Percentiles rank a stretch among this genome's conserved stretches.
Evolutionary conservation across 2,888 invertebrate species (phyloP).

Genomic region (Alcis repandata): DNA sequence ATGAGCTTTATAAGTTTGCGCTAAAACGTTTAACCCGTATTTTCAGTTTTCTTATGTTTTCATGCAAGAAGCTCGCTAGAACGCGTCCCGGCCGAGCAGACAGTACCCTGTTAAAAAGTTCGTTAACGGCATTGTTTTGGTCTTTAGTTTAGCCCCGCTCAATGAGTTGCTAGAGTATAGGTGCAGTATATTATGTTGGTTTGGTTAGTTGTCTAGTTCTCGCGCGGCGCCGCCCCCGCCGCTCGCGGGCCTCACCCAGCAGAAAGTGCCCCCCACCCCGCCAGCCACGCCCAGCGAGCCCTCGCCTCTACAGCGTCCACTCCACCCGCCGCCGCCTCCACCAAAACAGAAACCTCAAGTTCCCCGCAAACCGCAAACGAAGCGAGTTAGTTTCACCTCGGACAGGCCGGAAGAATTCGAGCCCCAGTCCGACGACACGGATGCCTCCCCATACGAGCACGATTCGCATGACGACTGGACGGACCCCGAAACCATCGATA

Average conservation of each 20-base stretch:
- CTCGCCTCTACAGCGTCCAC: slow-evolving; percentile 58
- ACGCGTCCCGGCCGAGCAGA: slow-evolving; percentile 46
- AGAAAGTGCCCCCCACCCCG: slow-evolving; percentile 63
- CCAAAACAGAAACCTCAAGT: slow-evolving; percentile 80
- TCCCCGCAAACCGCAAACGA: slow-evolving; percentile 80
- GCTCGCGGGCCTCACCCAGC: slow-evolving; percentile 75
- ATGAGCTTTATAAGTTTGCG: slow-evolving; percentile 57
- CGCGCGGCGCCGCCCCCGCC: slow-evolving; percentile 74
- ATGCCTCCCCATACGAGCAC: slow-evolving; percentile 61
- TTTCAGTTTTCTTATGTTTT: slow-evolving; percentile 66
- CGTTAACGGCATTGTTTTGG: slow-evolving; percentile 61
- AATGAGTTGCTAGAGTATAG: slow-evolving; percentile 60
- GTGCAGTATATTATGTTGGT: slow-evolving; percentile 76
- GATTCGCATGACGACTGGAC: slow-evolving; percentile 67
- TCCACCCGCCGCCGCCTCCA: slow-evolving; percentile 67
- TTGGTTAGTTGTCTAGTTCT: slow-evolving; percentile 82
- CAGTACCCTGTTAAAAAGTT: slow-evolving; percentile 42
- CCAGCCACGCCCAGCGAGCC: slow-evolving; percentile 58
- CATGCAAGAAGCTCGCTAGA: slow-evolving; percentile 78
- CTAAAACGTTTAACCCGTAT: slow-evolving; percentile 53
- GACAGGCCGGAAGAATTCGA: slow-evolving; percentile 64
- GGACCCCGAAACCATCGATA: slow-evolving; percentile 59
- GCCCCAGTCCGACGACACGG: slow-evolving; percentile 61
- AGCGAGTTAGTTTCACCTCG: slow-evolving; percentile 84
- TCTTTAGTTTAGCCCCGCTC: slow-evolving; percentile 57